Conservation (phyloP, 2,113 vertebrate species). For the Pardalotus punctatus region DNA sequence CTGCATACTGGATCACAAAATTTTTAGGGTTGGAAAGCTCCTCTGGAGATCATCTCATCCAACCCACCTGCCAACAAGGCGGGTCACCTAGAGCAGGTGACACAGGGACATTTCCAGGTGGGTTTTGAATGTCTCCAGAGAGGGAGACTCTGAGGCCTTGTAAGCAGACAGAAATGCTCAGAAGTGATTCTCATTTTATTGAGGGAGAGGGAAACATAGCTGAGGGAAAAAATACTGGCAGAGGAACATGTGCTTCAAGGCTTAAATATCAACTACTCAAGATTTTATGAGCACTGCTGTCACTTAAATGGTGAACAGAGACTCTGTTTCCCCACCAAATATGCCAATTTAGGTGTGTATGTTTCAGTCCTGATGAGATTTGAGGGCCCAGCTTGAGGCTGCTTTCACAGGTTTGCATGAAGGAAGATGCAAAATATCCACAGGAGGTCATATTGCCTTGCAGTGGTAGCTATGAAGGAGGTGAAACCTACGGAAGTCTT, state of each 20-base stretch:
- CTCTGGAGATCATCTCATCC: background rate
- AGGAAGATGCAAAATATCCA: background rate
- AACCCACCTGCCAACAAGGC: accelerated
- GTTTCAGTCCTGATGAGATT: background rate
- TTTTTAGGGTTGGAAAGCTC: background rate
- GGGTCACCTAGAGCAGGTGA: background rate
- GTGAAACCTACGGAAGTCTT: background rate
- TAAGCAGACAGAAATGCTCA: background rate
- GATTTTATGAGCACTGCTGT: background rate
- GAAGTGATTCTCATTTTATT: background rate
- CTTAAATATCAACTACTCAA: background rate
- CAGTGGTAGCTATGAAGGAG: background rate
- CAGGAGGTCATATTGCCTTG: background rate
- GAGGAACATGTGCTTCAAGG: background rate
- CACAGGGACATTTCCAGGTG: background rate
- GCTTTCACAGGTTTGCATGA: background rate
- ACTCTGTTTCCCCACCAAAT: background rate
- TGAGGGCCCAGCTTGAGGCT: background rate
- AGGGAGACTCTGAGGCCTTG: background rate
- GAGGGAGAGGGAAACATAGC: no score
- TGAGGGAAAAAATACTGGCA: background rate
- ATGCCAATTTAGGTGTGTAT: background rate
- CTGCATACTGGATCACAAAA: background rate
- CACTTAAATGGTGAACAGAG: background rate
- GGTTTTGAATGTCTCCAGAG: background rate